These are phyloP conservation scores for Phyllostomus hastatus DNA, from an alignment of 2,113 vertebrate species.

Conservation along the genomic window DNA sequence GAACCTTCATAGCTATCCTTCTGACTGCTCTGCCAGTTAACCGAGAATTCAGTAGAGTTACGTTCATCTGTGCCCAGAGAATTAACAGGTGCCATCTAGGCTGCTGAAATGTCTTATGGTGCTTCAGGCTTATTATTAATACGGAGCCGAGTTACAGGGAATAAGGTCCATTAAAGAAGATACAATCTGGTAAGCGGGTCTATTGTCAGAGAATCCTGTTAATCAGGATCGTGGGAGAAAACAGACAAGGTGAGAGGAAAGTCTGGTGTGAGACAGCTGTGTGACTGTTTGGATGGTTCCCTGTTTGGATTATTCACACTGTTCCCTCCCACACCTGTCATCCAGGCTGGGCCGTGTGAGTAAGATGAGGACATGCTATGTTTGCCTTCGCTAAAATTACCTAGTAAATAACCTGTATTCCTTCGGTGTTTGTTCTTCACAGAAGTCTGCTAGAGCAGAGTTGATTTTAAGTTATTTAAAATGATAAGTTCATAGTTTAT, in stretches of 20 bases:
- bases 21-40: neutral
- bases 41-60: neutral
- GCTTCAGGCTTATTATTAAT: neutral
- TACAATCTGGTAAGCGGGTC: neutral
- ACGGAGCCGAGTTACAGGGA: neutral
- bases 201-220: neutral
- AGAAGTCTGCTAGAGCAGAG: neutral
- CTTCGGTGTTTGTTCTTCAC: neutral
- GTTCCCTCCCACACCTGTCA: neutral
- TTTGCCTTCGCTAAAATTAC: neutral
- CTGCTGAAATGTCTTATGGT: neutral
- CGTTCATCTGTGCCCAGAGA: neutral
- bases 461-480: slow-evolving; percentile 27
- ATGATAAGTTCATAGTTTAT: neutral
- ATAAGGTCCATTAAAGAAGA: neutral
- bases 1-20: neutral
- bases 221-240: neutral
- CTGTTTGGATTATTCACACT: neutral
- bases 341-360: neutral
- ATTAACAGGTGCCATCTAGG: neutral
- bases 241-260: neutral
- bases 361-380: neutral
- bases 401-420: neutral
- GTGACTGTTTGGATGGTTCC: neutral
- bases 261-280: neutral